These are phyloP conservation scores for Coptodon rendalli DNA, from an alignment of 2,113 vertebrate genomes.

Conservation along the genomic window DNA sequence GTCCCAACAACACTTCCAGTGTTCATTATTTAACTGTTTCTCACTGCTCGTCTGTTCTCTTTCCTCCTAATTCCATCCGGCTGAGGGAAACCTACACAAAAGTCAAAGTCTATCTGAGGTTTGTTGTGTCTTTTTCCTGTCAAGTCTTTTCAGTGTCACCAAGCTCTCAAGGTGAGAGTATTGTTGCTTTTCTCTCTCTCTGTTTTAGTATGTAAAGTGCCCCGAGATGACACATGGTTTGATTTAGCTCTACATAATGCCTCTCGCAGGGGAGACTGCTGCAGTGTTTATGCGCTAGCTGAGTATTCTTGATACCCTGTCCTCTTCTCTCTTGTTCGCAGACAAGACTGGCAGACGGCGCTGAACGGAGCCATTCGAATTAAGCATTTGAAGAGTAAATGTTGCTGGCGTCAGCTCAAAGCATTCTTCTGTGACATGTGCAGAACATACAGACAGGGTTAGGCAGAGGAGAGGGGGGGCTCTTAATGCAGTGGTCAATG, in stretches of 20 bases:
- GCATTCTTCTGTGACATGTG: slow-evolving; percentile 62
- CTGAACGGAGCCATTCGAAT: slow-evolving; percentile 10
- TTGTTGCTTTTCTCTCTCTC: not conserved
- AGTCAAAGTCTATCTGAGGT: not conserved
- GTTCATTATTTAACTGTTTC: not conserved
- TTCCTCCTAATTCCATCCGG: not conserved
- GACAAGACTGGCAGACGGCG: not conserved
- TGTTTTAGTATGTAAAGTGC: not conserved
- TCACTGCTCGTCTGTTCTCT: not conserved
- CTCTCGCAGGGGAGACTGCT: not conserved
- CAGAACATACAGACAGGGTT: slow-evolving; percentile 38
- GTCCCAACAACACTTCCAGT: not conserved
- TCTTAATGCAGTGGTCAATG: slow-evolving; percentile 36
- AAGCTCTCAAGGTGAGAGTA: not conserved
- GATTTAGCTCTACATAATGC: not conserved
- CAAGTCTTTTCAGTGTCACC: not conserved
- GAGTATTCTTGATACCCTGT: not conserved
- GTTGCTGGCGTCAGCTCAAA: slow-evolving; percentile 45
- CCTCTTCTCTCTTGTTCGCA: not conserved
- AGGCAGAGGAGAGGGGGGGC: not conserved
- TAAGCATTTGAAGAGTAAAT: slow-evolving; percentile 32
- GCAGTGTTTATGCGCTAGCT: not conserved
- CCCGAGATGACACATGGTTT: not conserved
- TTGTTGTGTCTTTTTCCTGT: not conserved
- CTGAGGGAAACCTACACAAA: not conserved